These are phyloP conservation scores for Listrodromus nycthemerus DNA, from an alignment of 2,888 invertebrate genomes.

Conservation along the genomic window DNA sequence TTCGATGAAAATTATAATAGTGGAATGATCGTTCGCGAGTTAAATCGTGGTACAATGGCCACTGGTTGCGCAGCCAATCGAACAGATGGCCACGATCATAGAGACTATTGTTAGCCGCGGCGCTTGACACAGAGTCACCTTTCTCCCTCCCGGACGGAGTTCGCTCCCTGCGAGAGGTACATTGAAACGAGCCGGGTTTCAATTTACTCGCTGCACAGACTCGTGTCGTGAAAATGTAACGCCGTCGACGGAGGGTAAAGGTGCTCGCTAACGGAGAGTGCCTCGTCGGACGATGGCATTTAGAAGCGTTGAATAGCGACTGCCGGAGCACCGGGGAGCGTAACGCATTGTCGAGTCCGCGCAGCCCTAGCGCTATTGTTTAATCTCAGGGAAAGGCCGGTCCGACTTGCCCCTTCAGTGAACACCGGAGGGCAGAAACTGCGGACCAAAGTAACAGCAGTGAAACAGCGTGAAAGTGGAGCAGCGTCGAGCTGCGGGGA, in stretches of 20 bases:
- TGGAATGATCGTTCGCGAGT: neutral
- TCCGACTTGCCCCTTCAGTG: conserved; percentile 4
- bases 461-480: conserved; percentile 30
- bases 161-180: neutral
- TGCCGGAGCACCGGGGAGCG: conserved; percentile 20
- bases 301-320: conserved; percentile 51
- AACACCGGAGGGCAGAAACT: conserved; percentile 7
- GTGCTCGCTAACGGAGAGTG: conserved; percentile 28
- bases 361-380: conserved; percentile 48
- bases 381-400: conserved; percentile 35
- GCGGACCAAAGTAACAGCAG: conserved; percentile 32
- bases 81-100: neutral
- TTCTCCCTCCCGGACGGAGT: neutral
- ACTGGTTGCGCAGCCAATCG: neutral
- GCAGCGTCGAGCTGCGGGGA: neutral
- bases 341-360: conserved; percentile 26
- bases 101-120: neutral
- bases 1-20: neutral
- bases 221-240: conserved; percentile 31
- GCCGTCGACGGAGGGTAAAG: neutral
- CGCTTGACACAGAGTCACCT: neutral
- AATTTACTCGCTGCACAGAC: conserved; percentile 19
- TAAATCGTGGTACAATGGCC: neutral
- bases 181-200: conserved; percentile 24
- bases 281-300: conserved; percentile 54